phyloP scores from a whole-genome alignment of 2,888 invertebrate species.

The Lamproptera curius region DNA sequence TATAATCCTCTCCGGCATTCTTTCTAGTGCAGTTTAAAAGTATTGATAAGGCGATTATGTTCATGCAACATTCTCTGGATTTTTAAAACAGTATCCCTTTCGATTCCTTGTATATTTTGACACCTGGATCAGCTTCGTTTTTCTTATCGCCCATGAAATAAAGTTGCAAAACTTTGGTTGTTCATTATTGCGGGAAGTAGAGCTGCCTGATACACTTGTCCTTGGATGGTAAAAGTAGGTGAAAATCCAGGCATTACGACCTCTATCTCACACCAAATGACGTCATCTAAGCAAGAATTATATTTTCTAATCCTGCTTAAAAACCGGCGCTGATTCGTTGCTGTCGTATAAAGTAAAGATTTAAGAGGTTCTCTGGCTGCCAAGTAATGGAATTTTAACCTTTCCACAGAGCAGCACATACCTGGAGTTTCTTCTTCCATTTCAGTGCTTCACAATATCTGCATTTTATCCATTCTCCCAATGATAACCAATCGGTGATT shows the following conservation, averaged over 20 bases:
- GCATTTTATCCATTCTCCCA: slow-evolving; percentile 13
- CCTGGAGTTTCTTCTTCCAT: too few species aligned
- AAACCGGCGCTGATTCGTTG: too few species aligned
- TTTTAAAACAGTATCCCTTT: slow-evolving; percentile 31
- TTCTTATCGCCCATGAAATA: slow-evolving; percentile 37
- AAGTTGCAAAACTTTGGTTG: slow-evolving; percentile 34
- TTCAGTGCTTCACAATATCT: background rate
- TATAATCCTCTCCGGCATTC: slow-evolving; percentile 31
- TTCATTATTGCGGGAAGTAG: slow-evolving; percentile 27
- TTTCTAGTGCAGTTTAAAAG: slow-evolving; percentile 36
- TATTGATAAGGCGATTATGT: slow-evolving; percentile 30
- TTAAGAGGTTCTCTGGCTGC: too few species aligned
- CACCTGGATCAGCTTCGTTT: slow-evolving; percentile 29
- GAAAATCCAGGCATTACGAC: too few species aligned
- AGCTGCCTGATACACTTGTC: slow-evolving; percentile 37
- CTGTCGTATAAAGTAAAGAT: too few species aligned
- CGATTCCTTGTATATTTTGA: slow-evolving; percentile 29
- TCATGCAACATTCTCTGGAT: slow-evolving; percentile 33
- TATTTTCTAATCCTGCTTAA: too few species aligned
- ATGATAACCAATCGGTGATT: too few species aligned
- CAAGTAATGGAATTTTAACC: too few species aligned
- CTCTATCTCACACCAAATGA: too few species aligned
- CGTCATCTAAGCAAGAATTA: too few species aligned
- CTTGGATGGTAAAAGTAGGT: slow-evolving; percentile 35
- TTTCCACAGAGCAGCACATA: slow-evolving; percentile 31